Evolutionary conservation across 2,888 invertebrate species (phyloP).

Genomic region (Aphodius granarius): DNA sequence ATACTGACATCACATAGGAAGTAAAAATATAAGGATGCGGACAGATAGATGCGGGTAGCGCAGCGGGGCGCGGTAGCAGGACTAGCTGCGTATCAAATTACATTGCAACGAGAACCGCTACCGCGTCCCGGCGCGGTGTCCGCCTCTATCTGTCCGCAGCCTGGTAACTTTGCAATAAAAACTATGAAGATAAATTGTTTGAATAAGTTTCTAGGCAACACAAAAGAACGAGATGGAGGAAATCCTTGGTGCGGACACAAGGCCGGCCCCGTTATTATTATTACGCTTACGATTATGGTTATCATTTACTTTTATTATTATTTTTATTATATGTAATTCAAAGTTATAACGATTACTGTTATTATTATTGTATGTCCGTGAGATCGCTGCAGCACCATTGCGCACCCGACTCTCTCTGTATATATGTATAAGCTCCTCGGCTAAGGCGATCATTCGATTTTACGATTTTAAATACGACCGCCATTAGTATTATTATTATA

Average conservation of each 20-base stretch:
- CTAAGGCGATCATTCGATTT: constrained; percentile 28
- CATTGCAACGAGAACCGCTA: no score
- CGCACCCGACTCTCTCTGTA: constrained; percentile 4
- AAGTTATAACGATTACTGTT: constrained; percentile 50
- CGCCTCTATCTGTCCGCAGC: no score
- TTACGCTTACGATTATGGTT: constrained; percentile 50
- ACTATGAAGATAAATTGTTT: constrained; percentile 14
- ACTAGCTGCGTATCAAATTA: no score
- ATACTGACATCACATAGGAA: no score
- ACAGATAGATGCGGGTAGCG: no score
- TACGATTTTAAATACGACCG: constrained; percentile 31
- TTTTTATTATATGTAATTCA: constrained; percentile 53
- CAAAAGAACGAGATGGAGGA: constrained; percentile 13
- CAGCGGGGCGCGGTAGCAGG: no score
- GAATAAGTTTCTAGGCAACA: constrained; percentile 5
- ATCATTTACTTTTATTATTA: constrained; percentile 50
- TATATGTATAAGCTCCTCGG: no score
- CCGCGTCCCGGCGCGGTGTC: no score
- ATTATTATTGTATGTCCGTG: constrained; percentile 43
- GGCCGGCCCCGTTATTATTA: constrained; percentile 41
- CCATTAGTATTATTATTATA: constrained; percentile 34
- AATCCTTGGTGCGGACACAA: constrained; percentile 35
- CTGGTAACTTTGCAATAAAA: constrained; percentile 19
- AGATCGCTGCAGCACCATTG: constrained; percentile 34
- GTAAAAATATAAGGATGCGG: no score